phyloP scores from a whole-genome alignment of 2,797 vertebrate genomes.

The Betta splendens region DNA sequence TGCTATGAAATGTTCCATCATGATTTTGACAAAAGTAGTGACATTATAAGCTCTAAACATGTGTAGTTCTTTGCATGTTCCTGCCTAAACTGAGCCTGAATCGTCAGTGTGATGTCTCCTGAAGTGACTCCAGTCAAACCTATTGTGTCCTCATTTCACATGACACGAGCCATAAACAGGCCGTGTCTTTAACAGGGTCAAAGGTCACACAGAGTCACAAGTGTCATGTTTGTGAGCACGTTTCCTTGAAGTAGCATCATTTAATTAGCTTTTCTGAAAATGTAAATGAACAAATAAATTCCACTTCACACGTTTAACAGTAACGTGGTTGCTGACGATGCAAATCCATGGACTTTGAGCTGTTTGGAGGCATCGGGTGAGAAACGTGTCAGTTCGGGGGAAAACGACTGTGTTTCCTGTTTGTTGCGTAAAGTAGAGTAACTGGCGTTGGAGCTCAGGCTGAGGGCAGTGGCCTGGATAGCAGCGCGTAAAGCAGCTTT shows the following conservation, averaged over 20 bases:
- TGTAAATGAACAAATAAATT: no score
- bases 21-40: no score
- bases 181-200: not conserved
- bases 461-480: constrained; percentile 71
- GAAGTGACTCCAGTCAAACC: not conserved
- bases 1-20: no score
- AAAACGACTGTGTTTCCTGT: constrained; percentile 51
- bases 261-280: no score
- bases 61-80: constrained; percentile 9
- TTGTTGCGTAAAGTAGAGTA: constrained; percentile 52
- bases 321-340: constrained; percentile 17
- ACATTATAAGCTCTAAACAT: constrained; percentile 5
- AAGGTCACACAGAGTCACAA: no score
- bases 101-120: constrained; percentile 5
- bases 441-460: constrained; percentile 51
- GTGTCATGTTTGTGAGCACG: not conserved
- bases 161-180: not conserved
- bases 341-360: constrained; percentile 20
- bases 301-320: constrained; percentile 10
- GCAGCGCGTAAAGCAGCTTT: constrained; percentile 63
- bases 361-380: constrained; percentile 63
- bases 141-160: no score
- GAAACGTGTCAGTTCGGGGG: constrained; percentile 41
- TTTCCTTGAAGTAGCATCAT: not conserved
- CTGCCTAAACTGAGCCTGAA: not conserved